Percentiles rank a stretch among this genome's conserved stretches.
Conservation (phyloP, 2,797 vertebrate species). For the Scomberomorus guttatus region DNA sequence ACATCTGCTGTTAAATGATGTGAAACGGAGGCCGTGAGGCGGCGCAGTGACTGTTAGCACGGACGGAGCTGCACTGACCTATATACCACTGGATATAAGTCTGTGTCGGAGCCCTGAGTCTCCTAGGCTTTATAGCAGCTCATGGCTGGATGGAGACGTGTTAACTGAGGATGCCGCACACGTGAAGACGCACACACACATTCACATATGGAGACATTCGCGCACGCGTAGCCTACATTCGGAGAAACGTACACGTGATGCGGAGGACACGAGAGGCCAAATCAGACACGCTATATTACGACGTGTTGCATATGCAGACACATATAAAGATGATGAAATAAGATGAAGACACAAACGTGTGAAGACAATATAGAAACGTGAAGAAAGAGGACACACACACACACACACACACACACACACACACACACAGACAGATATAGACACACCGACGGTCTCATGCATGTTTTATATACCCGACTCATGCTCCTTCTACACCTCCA, state of each 20-base stretch:
- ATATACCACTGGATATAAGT: conserved; percentile 53
- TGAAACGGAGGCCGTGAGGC: conserved; percentile 14
- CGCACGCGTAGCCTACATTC: conserved; percentile 20
- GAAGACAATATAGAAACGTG: neutral
- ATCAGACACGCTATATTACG: conserved; percentile 5
- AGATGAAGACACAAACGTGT: neutral
- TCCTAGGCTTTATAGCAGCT: conserved; percentile 58
- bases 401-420: too few relatives aligned
- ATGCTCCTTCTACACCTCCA: conserved; percentile 52
- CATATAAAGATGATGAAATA: neutral
- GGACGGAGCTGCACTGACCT: conserved; percentile 61
- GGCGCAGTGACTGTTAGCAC: conserved; percentile 23
- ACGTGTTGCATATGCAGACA: neutral
- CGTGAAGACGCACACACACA: conserved; percentile 9
- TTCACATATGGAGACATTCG: conserved; percentile 40
- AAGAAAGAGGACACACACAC: too few relatives aligned
- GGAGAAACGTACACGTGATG: conserved; percentile 28
- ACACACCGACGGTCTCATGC: conserved; percentile 43
- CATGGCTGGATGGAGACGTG: conserved; percentile 52
- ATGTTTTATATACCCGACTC: conserved; percentile 66
- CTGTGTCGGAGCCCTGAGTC: conserved; percentile 38
- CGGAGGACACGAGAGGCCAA: conserved; percentile 31
- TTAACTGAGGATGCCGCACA: conserved; percentile 51
- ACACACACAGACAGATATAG: too few relatives aligned
- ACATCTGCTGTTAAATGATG: conserved; percentile 1